Conservation (phyloP, 1,140 invertebrate genomes). For the Hycleus cichorii region DNA sequence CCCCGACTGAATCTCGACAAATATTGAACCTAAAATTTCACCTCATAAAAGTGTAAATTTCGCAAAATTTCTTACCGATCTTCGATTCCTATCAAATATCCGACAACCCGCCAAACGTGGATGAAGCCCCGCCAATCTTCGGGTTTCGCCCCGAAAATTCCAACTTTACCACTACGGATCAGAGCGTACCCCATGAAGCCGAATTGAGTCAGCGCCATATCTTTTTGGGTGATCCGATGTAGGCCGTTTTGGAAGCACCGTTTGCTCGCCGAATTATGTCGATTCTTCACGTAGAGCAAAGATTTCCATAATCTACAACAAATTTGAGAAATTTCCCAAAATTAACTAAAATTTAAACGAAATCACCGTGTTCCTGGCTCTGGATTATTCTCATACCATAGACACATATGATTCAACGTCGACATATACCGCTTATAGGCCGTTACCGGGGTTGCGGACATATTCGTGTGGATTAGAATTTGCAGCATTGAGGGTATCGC, state of each 20-base stretch:
- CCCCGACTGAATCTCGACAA: conserved; percentile 33
- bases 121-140: conserved; percentile 67
- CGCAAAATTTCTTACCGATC: conserved; percentile 51
- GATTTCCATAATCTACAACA: conserved; percentile 54
- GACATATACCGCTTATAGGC: conserved; percentile 71
- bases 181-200: conserved; percentile 77
- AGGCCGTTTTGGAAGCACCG: conserved; percentile 45
- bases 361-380: conserved; percentile 46
- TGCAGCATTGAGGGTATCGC: conserved; percentile 55
- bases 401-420: conserved; percentile 60
- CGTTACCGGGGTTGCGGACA: conserved; percentile 52
- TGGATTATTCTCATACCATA: conserved; percentile 66
- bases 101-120: conserved; percentile 79
- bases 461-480: conserved; percentile 56
- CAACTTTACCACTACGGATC: conserved; percentile 56
- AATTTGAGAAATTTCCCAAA: conserved; percentile 17
- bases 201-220: conserved; percentile 78
- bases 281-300: conserved; percentile 54
- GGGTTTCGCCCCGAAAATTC: conserved; percentile 45
- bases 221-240: conserved; percentile 57
- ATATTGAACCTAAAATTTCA: conserved; percentile 36
- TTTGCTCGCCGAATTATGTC: conserved; percentile 54
- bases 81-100: conserved; percentile 70
- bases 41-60: neutral
- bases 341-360: conserved; percentile 11